Conservation (phyloP, 2,113 vertebrate species). For the Numida meleagris region DNA sequence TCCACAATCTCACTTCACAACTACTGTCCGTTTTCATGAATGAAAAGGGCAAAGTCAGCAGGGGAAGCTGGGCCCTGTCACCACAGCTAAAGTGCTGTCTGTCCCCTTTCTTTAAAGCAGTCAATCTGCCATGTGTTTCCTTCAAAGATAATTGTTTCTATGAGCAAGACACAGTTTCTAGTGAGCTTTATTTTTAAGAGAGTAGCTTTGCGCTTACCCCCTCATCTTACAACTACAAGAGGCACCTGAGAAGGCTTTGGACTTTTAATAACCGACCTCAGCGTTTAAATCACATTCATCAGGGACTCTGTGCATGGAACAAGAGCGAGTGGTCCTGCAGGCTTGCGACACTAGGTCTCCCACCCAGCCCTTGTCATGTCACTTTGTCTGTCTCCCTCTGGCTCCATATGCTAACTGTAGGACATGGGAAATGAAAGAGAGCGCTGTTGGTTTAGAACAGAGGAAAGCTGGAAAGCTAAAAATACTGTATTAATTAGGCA, state of each 20-base stretch:
- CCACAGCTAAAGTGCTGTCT: neutral
- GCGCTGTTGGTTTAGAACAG: neutral
- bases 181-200: neutral
- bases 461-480: neutral
- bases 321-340: neutral
- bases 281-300: neutral
- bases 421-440: neutral
- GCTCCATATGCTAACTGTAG: neutral
- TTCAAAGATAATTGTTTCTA: neutral
- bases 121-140: neutral
- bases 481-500: neutral
- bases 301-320: neutral
- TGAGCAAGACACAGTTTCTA: neutral
- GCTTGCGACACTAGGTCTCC: rapidly evolving
- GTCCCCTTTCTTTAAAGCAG: neutral
- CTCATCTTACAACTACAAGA: neutral
- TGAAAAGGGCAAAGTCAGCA: neutral
- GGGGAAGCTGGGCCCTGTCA: neutral
- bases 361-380: neutral
- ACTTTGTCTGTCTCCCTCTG: rapidly evolving
- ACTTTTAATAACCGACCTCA: neutral
- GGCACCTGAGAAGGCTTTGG: neutral
- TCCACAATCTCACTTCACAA: neutral
- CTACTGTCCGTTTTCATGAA: slow-evolving; percentile 10
- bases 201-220: neutral